These are phyloP conservation scores for Sebastolobus alascanus DNA, from an alignment of 2,797 vertebrate genomes.

Conservation along the genomic window DNA sequence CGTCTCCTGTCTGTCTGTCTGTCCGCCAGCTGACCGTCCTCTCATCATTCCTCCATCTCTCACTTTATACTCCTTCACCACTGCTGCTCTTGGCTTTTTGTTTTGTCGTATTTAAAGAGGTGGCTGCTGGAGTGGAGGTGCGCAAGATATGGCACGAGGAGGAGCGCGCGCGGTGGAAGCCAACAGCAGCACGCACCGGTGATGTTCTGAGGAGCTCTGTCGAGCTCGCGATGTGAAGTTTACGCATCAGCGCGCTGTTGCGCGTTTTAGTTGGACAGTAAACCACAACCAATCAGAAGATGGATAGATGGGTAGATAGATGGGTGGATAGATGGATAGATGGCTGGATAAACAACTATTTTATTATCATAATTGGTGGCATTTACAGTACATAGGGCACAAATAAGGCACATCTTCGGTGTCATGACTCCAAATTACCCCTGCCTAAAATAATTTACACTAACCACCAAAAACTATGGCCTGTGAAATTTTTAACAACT, in stretches of 20 bases:
- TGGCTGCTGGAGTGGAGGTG: conserved; percentile 20
- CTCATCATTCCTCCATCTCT: conserved; percentile 48
- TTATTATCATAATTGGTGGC: not conserved
- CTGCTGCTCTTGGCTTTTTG: not conserved
- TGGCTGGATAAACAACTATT: too few relatives aligned
- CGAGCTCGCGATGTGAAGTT: conserved; percentile 40
- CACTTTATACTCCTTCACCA: not conserved
- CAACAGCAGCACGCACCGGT: conserved; percentile 30
- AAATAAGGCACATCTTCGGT: not conserved
- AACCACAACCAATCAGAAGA: conserved; percentile 33
- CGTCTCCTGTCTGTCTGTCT: conserved; percentile 45
- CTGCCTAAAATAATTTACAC: not conserved
- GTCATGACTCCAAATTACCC: not conserved
- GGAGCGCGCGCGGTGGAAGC: conserved; percentile 19
- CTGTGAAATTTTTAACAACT: too few relatives aligned
- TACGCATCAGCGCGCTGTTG: conserved; percentile 2
- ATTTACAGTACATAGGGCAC: not conserved
- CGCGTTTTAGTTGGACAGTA: conserved; percentile 24
- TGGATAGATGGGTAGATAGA: not conserved
- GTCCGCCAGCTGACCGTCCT: conserved; percentile 15
- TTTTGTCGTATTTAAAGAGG: not conserved
- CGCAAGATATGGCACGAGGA: conserved; percentile 7
- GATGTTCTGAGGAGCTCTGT: conserved; percentile 16
- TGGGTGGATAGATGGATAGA: too few relatives aligned
- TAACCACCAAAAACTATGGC: too few relatives aligned